Conservation (phyloP, 2,888 invertebrate species). For the Tetragonula carbonaria region DNA sequence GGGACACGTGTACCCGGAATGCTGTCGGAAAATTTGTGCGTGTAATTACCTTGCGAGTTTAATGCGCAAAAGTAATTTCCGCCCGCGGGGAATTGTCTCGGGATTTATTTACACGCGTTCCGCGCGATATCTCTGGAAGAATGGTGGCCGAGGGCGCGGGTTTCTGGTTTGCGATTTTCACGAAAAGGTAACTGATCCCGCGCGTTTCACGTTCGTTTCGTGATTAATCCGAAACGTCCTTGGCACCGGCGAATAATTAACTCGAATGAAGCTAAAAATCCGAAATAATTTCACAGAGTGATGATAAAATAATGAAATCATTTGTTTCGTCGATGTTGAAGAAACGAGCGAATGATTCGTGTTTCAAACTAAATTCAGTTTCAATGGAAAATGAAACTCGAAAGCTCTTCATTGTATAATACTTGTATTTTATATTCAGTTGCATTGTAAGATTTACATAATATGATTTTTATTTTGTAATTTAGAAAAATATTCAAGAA, state of each 20-base stretch:
- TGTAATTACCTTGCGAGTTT: slow-evolving; percentile 38
- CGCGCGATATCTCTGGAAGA: slow-evolving; percentile 2
- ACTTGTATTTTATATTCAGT: too few relatives aligned
- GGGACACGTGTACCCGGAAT: background rate
- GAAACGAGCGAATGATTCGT: too few relatives aligned
- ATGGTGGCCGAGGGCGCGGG: background rate
- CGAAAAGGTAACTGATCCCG: background rate
- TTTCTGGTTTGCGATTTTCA: background rate
- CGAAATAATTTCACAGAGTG: background rate
- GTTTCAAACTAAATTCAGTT: too few relatives aligned
- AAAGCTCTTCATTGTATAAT: too few relatives aligned
- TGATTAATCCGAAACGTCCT: background rate
- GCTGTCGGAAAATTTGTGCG: slow-evolving; percentile 20
- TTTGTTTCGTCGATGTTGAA: too few relatives aligned
- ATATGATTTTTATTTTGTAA: too few relatives aligned
- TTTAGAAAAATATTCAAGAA: too few relatives aligned
- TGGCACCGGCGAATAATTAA: background rate
- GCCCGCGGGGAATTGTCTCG: slow-evolving; percentile 8
- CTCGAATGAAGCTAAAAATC: background rate
- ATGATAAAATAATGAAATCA: too few relatives aligned
- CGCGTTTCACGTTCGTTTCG: background rate
- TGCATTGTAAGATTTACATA: too few relatives aligned
- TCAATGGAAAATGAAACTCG: too few relatives aligned
- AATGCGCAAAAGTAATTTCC: slow-evolving; percentile 32
- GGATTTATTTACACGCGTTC: slow-evolving; percentile 29